These are phyloP conservation scores for Catharus bicknelli DNA, from an alignment of 2,113 vertebrate genomes.

Conservation along the genomic window DNA sequence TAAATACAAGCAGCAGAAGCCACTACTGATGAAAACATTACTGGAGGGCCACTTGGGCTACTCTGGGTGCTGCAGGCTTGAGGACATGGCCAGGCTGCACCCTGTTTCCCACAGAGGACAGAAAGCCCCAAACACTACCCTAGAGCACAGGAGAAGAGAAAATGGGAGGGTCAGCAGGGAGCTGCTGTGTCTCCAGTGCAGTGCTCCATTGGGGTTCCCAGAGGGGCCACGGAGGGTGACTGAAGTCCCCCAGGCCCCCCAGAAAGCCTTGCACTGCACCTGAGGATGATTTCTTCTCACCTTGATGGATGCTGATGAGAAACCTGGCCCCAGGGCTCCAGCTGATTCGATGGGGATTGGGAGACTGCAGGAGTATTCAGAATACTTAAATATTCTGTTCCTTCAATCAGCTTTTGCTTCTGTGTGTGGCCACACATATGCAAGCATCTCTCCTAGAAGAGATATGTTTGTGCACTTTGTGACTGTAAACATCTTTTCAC, in stretches of 20 bases:
- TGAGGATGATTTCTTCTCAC: not conserved
- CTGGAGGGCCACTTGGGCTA: not conserved
- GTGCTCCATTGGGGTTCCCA: accelerated
- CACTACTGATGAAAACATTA: not conserved
- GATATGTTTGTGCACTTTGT: not conserved
- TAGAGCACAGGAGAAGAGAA: not conserved
- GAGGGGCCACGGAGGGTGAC: not conserved
- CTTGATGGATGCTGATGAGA: not conserved
- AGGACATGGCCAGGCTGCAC: not conserved
- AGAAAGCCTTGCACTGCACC: not conserved
- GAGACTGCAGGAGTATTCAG: not conserved
- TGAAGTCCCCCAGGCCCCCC: not conserved
- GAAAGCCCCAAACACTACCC: not conserved
- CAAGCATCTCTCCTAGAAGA: not conserved
- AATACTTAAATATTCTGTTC: not conserved
- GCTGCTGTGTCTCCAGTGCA: not conserved
- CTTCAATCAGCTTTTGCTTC: not conserved
- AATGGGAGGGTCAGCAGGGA: not conserved
- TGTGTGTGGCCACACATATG: not conserved
- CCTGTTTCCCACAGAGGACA: not conserved
- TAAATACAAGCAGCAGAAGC: not conserved
- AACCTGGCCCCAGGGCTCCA: not conserved
- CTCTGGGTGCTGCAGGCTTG: accelerated
- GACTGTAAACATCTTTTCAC: not conserved
- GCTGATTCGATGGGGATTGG: not conserved